Evolutionary conservation across 2,888 invertebrate genomes (phyloP).

Genomic region (Xanthorhoe designata): DNA sequence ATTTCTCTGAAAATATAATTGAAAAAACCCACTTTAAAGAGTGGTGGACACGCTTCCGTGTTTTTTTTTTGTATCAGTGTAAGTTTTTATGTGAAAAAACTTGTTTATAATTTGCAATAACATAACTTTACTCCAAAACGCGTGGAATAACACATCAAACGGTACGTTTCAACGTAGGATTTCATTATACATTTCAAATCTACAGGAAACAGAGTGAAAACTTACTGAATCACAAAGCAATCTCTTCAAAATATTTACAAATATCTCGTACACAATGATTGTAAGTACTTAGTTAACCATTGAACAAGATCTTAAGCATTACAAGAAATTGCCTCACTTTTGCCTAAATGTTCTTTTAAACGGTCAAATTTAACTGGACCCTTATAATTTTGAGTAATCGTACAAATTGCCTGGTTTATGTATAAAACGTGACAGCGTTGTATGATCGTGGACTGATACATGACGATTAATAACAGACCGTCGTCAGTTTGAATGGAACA

Average conservation of each 20-base stretch:
- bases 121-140: background rate
- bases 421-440: conserved; percentile 58
- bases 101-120: too few species aligned
- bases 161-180: conserved; percentile 11
- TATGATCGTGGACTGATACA: conserved; percentile 48
- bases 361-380: conserved; percentile 5
- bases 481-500: conserved; percentile 41
- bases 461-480: conserved; percentile 52
- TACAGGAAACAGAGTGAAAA: conserved; percentile 23
- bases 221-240: conserved; percentile 22
- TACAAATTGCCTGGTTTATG: conserved; percentile 53
- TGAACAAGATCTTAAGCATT: conserved; percentile 7
- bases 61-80: too few species aligned
- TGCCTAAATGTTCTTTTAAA: conserved; percentile 17
- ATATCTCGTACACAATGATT: conserved; percentile 35
- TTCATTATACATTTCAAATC: conserved; percentile 9
- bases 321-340: conserved; percentile 13
- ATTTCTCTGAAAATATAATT: too few species aligned
- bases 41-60: too few species aligned
- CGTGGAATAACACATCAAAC: conserved; percentile 39
- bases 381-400: conserved; percentile 49
- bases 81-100: too few species aligned
- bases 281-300: conserved; percentile 2
- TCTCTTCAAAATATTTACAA: conserved; percentile 31
- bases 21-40: too few species aligned